These are phyloP conservation scores for Phataginus tricuspis DNA, from an alignment of 2,797 vertebrate species.

Conservation along the genomic window DNA sequence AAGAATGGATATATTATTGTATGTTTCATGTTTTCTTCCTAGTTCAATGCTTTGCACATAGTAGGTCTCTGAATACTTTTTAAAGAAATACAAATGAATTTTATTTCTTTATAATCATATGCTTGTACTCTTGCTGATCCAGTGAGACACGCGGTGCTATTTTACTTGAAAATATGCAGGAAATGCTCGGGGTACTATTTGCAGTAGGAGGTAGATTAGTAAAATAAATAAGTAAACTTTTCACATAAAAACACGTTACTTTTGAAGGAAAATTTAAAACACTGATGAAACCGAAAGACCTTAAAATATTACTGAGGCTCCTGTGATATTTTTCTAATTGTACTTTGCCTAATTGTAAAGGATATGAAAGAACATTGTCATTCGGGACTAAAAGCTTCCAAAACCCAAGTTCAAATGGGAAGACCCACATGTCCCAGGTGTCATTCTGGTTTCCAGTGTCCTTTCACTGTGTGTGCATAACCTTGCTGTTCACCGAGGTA, in stretches of 20 bases:
- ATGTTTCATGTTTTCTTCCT: background rate
- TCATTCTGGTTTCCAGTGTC: background rate
- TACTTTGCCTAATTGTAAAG: background rate
- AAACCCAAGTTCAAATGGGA: background rate
- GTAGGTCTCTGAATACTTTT: background rate
- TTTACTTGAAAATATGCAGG: background rate
- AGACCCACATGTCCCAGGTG: background rate
- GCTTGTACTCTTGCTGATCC: background rate
- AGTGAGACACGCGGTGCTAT: background rate
- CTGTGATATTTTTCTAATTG: background rate
- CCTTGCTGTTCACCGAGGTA: background rate
- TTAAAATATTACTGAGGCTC: background rate
- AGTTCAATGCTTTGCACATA: background rate
- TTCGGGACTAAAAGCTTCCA: background rate
- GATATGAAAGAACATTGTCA: background rate
- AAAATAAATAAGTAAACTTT: slow-evolving; percentile 17
- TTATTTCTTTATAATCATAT: background rate
- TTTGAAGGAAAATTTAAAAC: slow-evolving; percentile 3
- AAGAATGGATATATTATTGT: background rate
- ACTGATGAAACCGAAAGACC: background rate
- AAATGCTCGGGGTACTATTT: background rate
- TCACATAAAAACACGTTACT: background rate
- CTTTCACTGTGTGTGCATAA: background rate
- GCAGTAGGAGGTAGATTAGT: background rate
- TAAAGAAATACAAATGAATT: background rate